Percentiles rank a stretch among this genome's conserved stretches.
Evolutionary conservation across 2,797 vertebrate genomes (phyloP).

Genomic region (Gobionotothen gibberifrons): DNA sequence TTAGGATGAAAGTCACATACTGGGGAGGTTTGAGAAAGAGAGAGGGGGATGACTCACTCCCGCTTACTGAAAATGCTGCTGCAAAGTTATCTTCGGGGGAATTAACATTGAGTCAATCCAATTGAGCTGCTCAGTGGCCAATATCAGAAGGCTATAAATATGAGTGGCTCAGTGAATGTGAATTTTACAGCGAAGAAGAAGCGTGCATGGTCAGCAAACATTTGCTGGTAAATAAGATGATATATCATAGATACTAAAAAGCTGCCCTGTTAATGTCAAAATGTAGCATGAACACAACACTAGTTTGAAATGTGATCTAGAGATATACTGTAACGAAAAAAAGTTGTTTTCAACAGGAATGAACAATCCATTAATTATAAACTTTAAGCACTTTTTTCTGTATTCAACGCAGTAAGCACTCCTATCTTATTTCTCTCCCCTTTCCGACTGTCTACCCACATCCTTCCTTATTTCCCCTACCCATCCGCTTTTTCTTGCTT

Average conservation of each 20-base stretch:
- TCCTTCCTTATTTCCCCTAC: conserved; percentile 29
- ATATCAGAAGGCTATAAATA: conserved; percentile 8
- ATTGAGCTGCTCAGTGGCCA: conserved; percentile 4
- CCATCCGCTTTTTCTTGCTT: conserved; percentile 56
- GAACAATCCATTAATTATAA: conserved; percentile 18
- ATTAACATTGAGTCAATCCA: conserved; percentile 31
- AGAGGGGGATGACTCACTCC: conserved; percentile 56
- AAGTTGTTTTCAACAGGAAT: neutral
- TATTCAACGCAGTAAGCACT: neutral
- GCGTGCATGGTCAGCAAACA: conserved; percentile 13
- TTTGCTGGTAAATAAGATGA: neutral
- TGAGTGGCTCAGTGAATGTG: conserved; percentile 14
- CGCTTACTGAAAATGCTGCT: conserved; percentile 32
- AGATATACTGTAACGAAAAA: neutral
- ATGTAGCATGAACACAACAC: conserved; percentile 24
- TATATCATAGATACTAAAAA: conserved; percentile 7
- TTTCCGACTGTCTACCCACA: conserved; percentile 19
- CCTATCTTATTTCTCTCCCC: conserved; percentile 33
- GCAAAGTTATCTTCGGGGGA: conserved; percentile 43
- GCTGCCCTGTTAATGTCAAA: conserved; percentile 40
- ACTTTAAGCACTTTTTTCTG: conserved; percentile 5
- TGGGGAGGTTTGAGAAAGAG: conserved; percentile 30
- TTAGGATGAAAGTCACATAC: conserved; percentile 60
- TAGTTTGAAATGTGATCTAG: conserved; percentile 14
- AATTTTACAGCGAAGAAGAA: neutral